Evolutionary conservation across 2,113 vertebrate species (phyloP).

Genomic region (Clinocottus analis): DNA sequence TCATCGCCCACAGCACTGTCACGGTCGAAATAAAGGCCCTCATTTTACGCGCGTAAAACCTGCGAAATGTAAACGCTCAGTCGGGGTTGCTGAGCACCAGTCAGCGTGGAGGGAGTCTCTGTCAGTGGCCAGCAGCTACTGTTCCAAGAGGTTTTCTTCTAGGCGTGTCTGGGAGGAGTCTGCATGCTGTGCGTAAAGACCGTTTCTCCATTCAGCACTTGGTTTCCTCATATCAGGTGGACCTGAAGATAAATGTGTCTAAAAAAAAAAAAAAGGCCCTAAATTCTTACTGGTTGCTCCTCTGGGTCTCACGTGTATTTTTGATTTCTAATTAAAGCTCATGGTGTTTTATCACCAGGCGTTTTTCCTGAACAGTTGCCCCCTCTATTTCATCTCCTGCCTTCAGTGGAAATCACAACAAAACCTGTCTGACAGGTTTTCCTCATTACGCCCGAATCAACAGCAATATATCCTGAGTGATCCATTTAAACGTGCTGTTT

Average conservation of each 20-base stretch:
- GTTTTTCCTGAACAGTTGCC: slow-evolving; percentile 32
- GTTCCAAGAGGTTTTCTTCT: slow-evolving; percentile 69
- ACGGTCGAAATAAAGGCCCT: slow-evolving; percentile 47
- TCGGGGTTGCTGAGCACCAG: slow-evolving; percentile 33
- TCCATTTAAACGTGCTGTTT: slow-evolving; percentile 40
- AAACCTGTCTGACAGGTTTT: slow-evolving; percentile 55
- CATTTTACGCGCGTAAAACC: slow-evolving; percentile 56
- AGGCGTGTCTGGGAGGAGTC: slow-evolving; percentile 77
- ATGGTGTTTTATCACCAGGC: slow-evolving; percentile 48
- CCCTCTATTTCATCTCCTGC: slow-evolving; percentile 36
- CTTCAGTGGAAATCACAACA: slow-evolving; percentile 57
- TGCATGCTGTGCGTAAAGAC: slow-evolving; percentile 40
- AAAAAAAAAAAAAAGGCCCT: not conserved
- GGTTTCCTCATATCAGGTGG: slow-evolving; percentile 51
- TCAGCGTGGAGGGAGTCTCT: slow-evolving; percentile 39
- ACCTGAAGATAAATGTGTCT: slow-evolving; percentile 24
- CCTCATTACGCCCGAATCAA: slow-evolving; percentile 64
- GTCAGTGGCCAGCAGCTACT: slow-evolving; percentile 47
- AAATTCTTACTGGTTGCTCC: slow-evolving; percentile 16
- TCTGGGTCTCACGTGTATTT: slow-evolving; percentile 21
- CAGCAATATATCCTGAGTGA: slow-evolving; percentile 58
- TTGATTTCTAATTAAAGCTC: slow-evolving; percentile 53
- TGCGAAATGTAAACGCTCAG: not conserved
- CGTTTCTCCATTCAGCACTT: slow-evolving; percentile 39
- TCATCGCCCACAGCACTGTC: slow-evolving; percentile 71